These are phyloP conservation scores for Nestor notabilis DNA, from an alignment of 2,113 vertebrate species.

Conservation along the genomic window DNA sequence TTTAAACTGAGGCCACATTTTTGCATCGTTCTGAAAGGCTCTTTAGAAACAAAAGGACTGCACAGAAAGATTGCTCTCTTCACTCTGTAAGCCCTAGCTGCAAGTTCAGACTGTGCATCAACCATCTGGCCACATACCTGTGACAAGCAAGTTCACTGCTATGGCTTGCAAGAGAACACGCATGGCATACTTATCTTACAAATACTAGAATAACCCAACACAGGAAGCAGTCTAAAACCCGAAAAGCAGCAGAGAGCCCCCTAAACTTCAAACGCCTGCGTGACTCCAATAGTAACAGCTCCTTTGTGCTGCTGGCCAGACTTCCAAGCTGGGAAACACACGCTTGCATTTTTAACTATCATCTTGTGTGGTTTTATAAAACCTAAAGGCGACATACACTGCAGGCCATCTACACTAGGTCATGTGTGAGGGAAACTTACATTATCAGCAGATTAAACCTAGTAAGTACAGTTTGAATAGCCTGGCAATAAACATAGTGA, in stretches of 20 bases:
- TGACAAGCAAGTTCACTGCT: neutral
- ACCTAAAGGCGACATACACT: neutral
- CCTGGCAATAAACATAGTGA: neutral
- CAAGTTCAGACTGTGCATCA: neutral
- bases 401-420: neutral
- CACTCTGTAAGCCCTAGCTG: neutral
- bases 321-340: neutral
- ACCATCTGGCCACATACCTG: neutral
- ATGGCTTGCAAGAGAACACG: neutral
- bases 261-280: fast-evolving
- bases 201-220: neutral
- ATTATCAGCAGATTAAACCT: neutral
- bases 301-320: neutral
- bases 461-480: neutral
- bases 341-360: neutral
- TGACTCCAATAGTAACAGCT: neutral
- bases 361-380: neutral
- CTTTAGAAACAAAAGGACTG: neutral
- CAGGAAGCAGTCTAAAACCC: neutral
- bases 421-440: neutral
- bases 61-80: neutral
- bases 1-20: neutral
- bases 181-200: neutral
- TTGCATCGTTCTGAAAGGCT: neutral
- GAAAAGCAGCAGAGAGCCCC: neutral